phyloP scores from a whole-genome alignment of 2,888 invertebrate genomes.

The Troilus luridus region DNA sequence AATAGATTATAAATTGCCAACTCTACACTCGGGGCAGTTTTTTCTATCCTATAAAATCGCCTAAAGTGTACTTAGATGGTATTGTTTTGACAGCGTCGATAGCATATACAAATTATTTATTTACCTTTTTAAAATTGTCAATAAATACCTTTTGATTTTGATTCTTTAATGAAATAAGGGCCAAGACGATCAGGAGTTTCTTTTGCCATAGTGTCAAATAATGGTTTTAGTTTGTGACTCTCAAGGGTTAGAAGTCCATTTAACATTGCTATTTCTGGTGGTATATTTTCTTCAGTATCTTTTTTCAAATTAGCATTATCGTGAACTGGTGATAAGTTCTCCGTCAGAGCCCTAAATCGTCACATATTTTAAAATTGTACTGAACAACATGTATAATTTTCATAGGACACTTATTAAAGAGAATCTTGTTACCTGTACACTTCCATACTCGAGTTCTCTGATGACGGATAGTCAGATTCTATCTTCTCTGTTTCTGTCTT shows the following conservation, averaged over 20 bases:
- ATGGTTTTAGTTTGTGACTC: slow-evolving; percentile 77
- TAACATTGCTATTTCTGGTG: slow-evolving; percentile 68
- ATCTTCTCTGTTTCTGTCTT: slow-evolving; percentile 70
- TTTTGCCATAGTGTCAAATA: slow-evolving; percentile 75
- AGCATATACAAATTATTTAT: too few relatives aligned
- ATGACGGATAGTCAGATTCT: slow-evolving; percentile 68
- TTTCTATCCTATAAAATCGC: too few relatives aligned
- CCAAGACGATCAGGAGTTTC: slow-evolving; percentile 76
- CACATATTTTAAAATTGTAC: background rate
- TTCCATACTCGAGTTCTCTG: slow-evolving; percentile 80
- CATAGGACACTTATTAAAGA: background rate
- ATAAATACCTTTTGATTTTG: slow-evolving; percentile 70
- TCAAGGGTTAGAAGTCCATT: slow-evolving; percentile 78
- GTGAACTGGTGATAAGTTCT: slow-evolving; percentile 78
- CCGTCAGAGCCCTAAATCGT: slow-evolving; percentile 76
- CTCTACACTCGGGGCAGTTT: too few relatives aligned
- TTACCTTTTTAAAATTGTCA: too few relatives aligned
- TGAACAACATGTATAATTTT: background rate
- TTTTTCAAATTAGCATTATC: background rate
- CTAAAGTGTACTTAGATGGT: too few relatives aligned
- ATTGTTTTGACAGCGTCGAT: too few relatives aligned
- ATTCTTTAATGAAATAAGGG: slow-evolving; percentile 74
- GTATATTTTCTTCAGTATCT: background rate
- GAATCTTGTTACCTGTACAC: slow-evolving; percentile 76
- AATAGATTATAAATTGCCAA: too few relatives aligned